phyloP scores from a whole-genome alignment of 2,888 invertebrate genomes.

The Steinernema hermaphroditum region DNA sequence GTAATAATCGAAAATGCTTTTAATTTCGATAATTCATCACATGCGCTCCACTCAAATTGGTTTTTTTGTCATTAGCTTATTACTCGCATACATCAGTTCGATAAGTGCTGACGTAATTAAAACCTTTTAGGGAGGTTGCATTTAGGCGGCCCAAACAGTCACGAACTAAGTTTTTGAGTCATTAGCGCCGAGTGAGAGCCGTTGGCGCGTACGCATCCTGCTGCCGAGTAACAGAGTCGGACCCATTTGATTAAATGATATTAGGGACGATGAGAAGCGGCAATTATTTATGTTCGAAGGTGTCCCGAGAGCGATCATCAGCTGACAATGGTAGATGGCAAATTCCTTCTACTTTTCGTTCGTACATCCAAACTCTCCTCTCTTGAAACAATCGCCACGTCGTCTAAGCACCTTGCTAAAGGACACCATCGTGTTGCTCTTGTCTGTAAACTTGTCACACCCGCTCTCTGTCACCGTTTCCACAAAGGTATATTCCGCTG shows the following conservation, averaged over 20 bases:
- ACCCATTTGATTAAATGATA: constrained; percentile 30
- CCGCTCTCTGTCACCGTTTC: neutral
- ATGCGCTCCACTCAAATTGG: neutral
- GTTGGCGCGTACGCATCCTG: neutral
- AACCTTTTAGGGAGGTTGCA: neutral
- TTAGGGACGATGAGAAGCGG: constrained; percentile 25
- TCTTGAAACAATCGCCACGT: neutral
- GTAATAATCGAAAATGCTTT: neutral
- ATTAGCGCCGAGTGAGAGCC: neutral
- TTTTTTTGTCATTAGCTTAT: constrained; percentile 8
- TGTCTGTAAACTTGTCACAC: too few species aligned
- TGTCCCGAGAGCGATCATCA: constrained; percentile 28
- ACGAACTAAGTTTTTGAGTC: neutral
- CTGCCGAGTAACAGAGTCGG: constrained; percentile 20
- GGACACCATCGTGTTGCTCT: too few species aligned
- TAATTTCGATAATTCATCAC: neutral
- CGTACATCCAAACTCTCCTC: constrained; percentile 17
- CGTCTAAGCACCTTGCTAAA: neutral
- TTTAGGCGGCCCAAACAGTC: neutral
- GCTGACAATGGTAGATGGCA: constrained; percentile 27
- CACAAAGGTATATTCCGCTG: neutral
- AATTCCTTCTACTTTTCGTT: neutral
- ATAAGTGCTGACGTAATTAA: constrained; percentile 10
- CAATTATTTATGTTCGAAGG: constrained; percentile 29
- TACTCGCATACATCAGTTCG: neutral